Evolutionary conservation across 1,140 invertebrate species (phyloP).

Genomic region (Macrocentrus cingulum): DNA sequence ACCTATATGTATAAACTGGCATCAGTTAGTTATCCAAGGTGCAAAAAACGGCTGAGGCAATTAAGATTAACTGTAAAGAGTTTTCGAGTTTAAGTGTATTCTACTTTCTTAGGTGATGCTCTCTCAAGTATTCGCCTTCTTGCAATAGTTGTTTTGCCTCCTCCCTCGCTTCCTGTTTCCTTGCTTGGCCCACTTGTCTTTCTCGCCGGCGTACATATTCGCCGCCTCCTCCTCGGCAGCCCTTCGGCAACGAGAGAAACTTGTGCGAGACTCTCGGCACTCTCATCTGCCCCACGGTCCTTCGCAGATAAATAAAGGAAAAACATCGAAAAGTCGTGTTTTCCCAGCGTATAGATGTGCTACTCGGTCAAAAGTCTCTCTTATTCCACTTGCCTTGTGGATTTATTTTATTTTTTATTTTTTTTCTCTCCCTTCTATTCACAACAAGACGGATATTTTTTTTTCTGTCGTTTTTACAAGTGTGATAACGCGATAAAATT

Average conservation of each 20-base stretch:
- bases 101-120: constrained; percentile 9
- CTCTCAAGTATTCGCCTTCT: constrained; percentile 12
- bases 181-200: constrained; percentile 4
- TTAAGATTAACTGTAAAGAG: constrained; percentile 31
- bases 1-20: no score
- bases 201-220: constrained; percentile 3
- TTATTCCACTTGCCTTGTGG: constrained; percentile 25
- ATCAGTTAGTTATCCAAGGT: no score
- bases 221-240: not conserved
- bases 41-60: no score
- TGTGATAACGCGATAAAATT: constrained; percentile 25
- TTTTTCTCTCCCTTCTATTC: no score
- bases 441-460: no score
- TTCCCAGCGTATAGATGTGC: not conserved
- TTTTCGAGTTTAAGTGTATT: constrained; percentile 29
- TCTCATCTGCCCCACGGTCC: constrained; percentile 7
- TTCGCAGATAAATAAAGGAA: constrained; percentile 25
- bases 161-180: constrained; percentile 10
- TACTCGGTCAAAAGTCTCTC: not conserved
- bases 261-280: constrained; percentile 1
- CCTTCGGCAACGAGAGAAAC: not conserved
- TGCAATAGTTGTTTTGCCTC: constrained; percentile 18
- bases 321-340: constrained; percentile 28
- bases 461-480: no score
- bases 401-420: not conserved